Conservation (phyloP, 2,888 invertebrate species). For the Teleiodes luculella region DNA sequence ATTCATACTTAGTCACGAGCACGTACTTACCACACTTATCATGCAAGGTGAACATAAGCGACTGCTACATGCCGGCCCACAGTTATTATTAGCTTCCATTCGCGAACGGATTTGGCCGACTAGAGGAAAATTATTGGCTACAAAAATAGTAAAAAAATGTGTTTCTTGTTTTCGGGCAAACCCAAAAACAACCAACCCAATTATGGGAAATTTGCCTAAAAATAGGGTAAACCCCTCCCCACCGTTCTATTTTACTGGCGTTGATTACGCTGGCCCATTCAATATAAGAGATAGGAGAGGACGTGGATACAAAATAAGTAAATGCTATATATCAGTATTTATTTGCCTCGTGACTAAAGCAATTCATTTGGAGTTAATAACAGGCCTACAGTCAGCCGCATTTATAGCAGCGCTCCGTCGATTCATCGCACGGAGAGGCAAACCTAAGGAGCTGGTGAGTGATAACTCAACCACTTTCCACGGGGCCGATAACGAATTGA, state of each 20-base stretch:
- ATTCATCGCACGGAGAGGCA: conserved; percentile 17
- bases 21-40: background rate
- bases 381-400: conserved; percentile 10
- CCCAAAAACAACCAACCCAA: background rate
- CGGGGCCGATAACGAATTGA: conserved; percentile 14
- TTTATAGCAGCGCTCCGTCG: conserved; percentile 15
- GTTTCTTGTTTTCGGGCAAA: background rate
- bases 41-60: background rate
- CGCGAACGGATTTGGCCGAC: background rate
- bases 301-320: conserved; percentile 1
- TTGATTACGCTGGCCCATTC: background rate
- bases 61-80: background rate
- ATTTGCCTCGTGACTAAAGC: conserved; percentile 1
- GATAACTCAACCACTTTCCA: conserved; percentile 16
- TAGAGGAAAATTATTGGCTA: background rate
- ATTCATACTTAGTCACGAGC: background rate
- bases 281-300: background rate
- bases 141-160: background rate
- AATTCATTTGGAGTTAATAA: conserved; percentile 15
- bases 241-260: background rate
- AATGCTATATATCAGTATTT: background rate
- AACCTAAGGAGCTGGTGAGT: conserved; percentile 9
- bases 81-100: background rate
- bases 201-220: background rate
- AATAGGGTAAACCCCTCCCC: background rate